Conservation (phyloP, 2,113 vertebrate genomes). For the Perognathus longimembris region DNA sequence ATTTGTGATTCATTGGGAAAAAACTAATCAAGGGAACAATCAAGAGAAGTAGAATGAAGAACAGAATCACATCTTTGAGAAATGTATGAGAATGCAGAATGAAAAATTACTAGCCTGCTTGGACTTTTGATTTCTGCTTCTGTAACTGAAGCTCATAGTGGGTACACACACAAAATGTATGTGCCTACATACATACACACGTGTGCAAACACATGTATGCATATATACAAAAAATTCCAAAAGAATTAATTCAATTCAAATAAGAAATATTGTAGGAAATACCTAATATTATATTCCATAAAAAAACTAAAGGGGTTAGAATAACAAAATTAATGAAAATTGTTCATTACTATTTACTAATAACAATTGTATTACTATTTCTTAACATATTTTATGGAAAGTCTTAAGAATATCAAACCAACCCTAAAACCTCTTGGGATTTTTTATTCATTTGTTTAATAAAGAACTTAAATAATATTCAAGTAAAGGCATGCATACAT, state of each 20-base stretch:
- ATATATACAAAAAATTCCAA: no score
- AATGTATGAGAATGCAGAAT: background rate
- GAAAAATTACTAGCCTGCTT: constrained; percentile 26
- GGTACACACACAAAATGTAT: background rate
- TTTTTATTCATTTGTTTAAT: no score
- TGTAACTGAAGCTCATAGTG: background rate
- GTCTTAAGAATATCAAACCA: background rate
- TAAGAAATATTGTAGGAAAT: no score
- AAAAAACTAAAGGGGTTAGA: no score
- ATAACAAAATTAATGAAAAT: constrained; percentile 19
- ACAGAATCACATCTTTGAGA: background rate
- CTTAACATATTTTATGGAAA: constrained; percentile 8
- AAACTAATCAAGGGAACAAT: background rate
- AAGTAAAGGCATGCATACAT: no score
- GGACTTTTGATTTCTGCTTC: background rate
- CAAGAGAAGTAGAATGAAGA: constrained; percentile 31
- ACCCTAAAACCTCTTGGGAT: background rate
- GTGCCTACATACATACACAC: background rate
- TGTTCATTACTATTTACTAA: background rate
- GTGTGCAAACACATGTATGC: background rate
- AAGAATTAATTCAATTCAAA: no score
- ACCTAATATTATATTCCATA: no score
- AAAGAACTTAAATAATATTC: no score
- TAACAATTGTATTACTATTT: background rate
- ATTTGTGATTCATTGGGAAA: constrained; percentile 11